These are phyloP conservation scores for Denticeps clupeoides DNA, from an alignment of 2,797 vertebrate genomes.

Conservation along the genomic window DNA sequence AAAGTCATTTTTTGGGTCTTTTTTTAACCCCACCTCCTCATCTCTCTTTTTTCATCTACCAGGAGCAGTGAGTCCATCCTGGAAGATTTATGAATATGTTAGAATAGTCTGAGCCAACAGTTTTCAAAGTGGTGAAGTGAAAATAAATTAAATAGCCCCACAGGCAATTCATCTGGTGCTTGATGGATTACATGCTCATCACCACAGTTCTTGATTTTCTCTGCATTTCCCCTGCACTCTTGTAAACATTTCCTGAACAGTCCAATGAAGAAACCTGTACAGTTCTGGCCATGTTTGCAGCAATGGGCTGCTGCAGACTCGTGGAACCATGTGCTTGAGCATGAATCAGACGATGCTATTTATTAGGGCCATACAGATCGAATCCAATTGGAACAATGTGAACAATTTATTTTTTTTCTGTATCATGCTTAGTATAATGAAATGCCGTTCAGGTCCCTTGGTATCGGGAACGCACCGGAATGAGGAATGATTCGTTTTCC, in stretches of 20 bases:
- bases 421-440: too few relatives aligned
- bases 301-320: too few relatives aligned
- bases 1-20: constrained; percentile 41
- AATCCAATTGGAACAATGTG: not conserved
- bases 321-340: not conserved
- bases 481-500: too few relatives aligned
- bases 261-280: constrained; percentile 42
- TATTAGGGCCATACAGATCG: not conserved
- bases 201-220: constrained; percentile 44
- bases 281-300: too few relatives aligned
- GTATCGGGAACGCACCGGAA: too few relatives aligned
- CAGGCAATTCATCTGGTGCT: constrained; percentile 57
- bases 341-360: not conserved
- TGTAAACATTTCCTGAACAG: constrained; percentile 35
- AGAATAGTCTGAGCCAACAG: constrained; percentile 70
- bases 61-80: constrained; percentile 47
- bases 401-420: too few relatives aligned
- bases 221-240: constrained; percentile 39
- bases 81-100: constrained; percentile 74
- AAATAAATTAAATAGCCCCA: constrained; percentile 68
- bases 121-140: constrained; percentile 70
- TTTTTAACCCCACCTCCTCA: constrained; percentile 34
- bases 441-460: too few relatives aligned
- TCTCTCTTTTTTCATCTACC: constrained; percentile 29
- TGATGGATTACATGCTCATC: constrained; percentile 69